Percentiles rank a stretch among this genome's conserved stretches.
These are phyloP conservation scores for Acromyrmex heyeri DNA, from an alignment of 1,140 invertebrate genomes.

Conservation along the genomic window DNA sequence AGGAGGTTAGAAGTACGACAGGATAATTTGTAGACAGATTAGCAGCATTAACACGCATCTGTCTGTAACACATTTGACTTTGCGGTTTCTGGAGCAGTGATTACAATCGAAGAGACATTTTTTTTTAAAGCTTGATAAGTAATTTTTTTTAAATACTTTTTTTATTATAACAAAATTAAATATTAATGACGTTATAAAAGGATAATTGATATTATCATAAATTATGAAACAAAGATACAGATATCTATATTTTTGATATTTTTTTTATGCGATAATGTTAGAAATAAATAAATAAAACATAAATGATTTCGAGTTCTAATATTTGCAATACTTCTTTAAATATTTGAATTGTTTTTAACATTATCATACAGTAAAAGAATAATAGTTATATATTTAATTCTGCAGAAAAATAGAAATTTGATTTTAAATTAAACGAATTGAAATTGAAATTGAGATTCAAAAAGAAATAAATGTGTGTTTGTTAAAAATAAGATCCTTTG, in stretches of 20 bases:
- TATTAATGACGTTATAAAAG: background rate
- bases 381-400: background rate
- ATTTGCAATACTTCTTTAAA: background rate
- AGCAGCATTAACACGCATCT: background rate
- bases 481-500: background rate
- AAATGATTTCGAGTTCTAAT: background rate
- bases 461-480: background rate
- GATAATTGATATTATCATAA: background rate
- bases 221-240: background rate
- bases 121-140: background rate
- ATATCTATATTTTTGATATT: background rate
- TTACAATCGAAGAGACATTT: background rate
- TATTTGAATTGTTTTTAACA: background rate
- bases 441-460: background rate
- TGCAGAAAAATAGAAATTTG: background rate
- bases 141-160: background rate
- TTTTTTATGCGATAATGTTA: background rate
- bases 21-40: background rate
- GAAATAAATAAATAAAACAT: background rate
- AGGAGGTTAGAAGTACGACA: background rate
- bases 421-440: background rate
- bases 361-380: background rate
- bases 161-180: background rate
- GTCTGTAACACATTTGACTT: background rate
- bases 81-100: background rate